phyloP scores from a whole-genome alignment of 1,140 invertebrate genomes.

The Heliconius hewitsoni region DNA sequence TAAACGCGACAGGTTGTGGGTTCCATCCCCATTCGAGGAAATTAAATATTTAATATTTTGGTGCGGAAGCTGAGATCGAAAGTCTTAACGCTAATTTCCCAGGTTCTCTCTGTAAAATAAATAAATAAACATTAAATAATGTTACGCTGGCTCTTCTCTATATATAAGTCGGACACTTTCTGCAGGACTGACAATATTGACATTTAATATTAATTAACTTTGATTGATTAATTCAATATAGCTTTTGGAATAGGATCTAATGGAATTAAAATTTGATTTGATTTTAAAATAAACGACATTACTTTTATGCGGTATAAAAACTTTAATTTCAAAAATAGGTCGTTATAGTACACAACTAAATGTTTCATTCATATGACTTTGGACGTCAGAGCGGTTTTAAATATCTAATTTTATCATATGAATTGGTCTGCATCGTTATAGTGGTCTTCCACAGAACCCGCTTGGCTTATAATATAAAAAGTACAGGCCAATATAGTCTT shows the following conservation, averaged over 20 bases:
- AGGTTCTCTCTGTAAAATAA: not conserved
- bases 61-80: no score
- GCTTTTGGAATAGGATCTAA: not conserved
- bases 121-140: not conserved
- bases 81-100: no score
- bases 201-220: not conserved
- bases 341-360: not conserved
- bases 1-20: no score
- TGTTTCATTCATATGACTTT: not conserved
- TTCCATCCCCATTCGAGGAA: no score
- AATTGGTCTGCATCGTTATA: not conserved
- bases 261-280: not conserved
- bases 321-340: not conserved
- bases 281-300: not conserved
- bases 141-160: not conserved
- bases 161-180: not conserved
- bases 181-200: not conserved
- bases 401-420: slow-evolving; percentile 14
- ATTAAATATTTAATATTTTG: no score
- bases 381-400: not conserved
- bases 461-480: not conserved
- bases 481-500: no score
- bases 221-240: not conserved
- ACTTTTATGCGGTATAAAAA: not conserved
- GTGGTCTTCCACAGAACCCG: not conserved